These are phyloP conservation scores for Calosoma granatense DNA, from an alignment of 1,140 invertebrate species.

Conservation along the genomic window DNA sequence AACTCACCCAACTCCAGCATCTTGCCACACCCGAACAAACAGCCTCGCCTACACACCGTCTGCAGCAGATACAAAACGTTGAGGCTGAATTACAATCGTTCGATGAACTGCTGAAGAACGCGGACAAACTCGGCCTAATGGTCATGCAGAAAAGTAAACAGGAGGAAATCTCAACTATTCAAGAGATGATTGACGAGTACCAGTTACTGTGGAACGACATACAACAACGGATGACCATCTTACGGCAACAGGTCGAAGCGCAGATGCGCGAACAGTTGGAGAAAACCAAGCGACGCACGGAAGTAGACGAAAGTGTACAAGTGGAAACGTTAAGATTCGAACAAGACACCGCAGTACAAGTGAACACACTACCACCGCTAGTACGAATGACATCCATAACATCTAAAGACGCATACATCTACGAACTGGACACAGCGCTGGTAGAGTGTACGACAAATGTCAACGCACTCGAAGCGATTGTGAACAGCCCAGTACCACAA, in stretches of 20 bases:
- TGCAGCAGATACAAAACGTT: slow-evolving; percentile 41
- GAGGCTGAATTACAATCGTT: slow-evolving; percentile 46
- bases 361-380: slow-evolving; percentile 54
- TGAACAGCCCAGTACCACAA: slow-evolving; percentile 41
- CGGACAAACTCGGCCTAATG: slow-evolving; percentile 46
- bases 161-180: slow-evolving; percentile 43
- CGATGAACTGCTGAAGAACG: slow-evolving; percentile 39
- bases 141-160: slow-evolving; percentile 45
- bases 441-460: slow-evolving; percentile 47
- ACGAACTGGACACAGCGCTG: slow-evolving; percentile 58
- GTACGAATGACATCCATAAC: slow-evolving; percentile 52
- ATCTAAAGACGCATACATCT: slow-evolving; percentile 66
- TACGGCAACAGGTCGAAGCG: slow-evolving; percentile 38
- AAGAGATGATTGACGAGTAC: slow-evolving; percentile 57
- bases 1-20: slow-evolving; percentile 56
- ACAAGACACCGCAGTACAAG: slow-evolving; percentile 63
- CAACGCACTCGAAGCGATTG: slow-evolving; percentile 41
- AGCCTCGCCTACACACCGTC: slow-evolving; percentile 30
- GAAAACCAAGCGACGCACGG: slow-evolving; percentile 22
- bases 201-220: slow-evolving; percentile 54
- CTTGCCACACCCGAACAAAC: slow-evolving; percentile 39
- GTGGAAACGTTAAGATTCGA: slow-evolving; percentile 67
- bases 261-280: slow-evolving; percentile 23
- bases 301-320: slow-evolving; percentile 50
- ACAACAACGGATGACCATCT: slow-evolving; percentile 38